These are phyloP conservation scores for Urosaurus nigricauda DNA, from an alignment of 2,797 vertebrate species.

Conservation along the genomic window DNA sequence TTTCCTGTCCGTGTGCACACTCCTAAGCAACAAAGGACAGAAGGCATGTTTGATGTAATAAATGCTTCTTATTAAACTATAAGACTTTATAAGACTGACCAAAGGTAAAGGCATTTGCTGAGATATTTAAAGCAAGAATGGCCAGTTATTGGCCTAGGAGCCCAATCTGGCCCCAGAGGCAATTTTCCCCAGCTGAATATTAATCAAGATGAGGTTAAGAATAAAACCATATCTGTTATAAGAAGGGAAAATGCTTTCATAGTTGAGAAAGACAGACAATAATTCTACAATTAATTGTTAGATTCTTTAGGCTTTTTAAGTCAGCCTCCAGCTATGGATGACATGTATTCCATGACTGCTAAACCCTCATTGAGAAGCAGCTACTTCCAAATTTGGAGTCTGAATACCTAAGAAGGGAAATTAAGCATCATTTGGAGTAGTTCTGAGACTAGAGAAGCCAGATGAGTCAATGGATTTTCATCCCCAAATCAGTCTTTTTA, in stretches of 20 bases:
- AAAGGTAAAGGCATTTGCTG: not conserved
- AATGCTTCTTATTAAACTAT: too few relatives aligned
- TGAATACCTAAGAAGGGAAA: not conserved
- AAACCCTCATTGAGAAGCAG: not conserved
- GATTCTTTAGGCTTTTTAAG: not conserved
- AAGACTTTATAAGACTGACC: not conserved
- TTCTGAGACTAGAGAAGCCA: not conserved
- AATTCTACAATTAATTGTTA: too few relatives aligned
- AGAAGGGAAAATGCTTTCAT: not conserved
- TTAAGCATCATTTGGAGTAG: not conserved
- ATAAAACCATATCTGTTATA: not conserved
- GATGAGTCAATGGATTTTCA: not conserved
- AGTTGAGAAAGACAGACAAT: not conserved
- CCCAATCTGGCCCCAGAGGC: not conserved
- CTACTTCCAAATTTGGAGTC: not conserved
- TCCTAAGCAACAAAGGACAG: too few relatives aligned
- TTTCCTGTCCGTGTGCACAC: too few relatives aligned
- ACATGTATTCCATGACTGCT: not conserved
- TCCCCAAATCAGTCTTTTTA: not conserved
- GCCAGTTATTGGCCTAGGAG: not conserved
- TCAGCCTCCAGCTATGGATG: not conserved
- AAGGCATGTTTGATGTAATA: too few relatives aligned
- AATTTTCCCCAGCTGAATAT: not conserved
- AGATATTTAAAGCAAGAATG: not conserved
- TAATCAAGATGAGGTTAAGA: not conserved